These are phyloP conservation scores for cattle (Bos taurus) DNA, from an alignment of 2,113 vertebrate species.

Conservation along the genomic window ARS-UCD2.0 NC_037338.1:51364501-51365000, in stretches of 20 bases:
- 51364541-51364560: too few relatives aligned
- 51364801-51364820: fast-evolving
- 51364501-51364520: slow-evolving; percentile 20
- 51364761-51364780: not conserved
- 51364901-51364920: not conserved
- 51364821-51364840: fast-evolving
- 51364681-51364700: not conserved
- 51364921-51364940: slow-evolving; percentile 7
- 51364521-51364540: not conserved
- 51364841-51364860: not conserved
- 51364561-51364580: too few relatives aligned
- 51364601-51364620: not conserved
- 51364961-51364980: slow-evolving; percentile 19
- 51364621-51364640: not conserved
- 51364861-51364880: not conserved
- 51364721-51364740: not conserved
- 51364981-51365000: not conserved
- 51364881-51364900: slow-evolving; percentile 8
- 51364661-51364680: not conserved
- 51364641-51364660: not conserved
- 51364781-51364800: not conserved
- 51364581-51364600: too few relatives aligned
- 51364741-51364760: not conserved
- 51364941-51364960: slow-evolving; percentile 34
- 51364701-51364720: not conserved